Percentiles rank a stretch among this genome's conserved stretches.
Conservation (phyloP, 2,888 invertebrate genomes). For the Epirrita christyi region DNA sequence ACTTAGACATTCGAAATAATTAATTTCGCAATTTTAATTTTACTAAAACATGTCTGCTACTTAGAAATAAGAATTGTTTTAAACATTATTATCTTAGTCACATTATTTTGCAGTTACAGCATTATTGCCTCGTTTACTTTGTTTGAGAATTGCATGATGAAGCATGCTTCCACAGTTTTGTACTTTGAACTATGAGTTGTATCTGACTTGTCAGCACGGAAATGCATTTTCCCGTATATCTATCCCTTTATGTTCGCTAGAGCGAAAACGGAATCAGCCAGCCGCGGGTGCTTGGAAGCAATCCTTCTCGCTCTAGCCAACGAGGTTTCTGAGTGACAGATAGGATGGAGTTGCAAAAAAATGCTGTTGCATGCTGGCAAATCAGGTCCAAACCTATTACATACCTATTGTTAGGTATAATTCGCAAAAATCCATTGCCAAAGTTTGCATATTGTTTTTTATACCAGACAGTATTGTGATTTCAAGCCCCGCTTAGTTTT, state of each 20-base stretch:
- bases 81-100: constrained; percentile 3
- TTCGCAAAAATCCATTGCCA: constrained; percentile 4
- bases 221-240: no score
- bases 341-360: no score
- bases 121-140: constrained; percentile 12
- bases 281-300: no score
- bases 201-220: no score
- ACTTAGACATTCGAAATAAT: constrained; percentile 9
- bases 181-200: neutral
- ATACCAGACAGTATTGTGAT: neutral
- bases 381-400: no score
- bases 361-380: no score
- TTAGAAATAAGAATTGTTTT: constrained; percentile 8
- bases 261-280: no score
- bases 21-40: constrained; percentile 8
- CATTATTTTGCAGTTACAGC: constrained; percentile 16
- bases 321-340: no score
- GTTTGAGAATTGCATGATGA: constrained; percentile 19
- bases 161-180: constrained; percentile 21
- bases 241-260: no score
- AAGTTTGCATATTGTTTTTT: neutral
- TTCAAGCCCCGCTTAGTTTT: constrained; percentile 10
- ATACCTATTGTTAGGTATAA: neutral
- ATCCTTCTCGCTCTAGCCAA: no score
- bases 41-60: constrained; percentile 7